A percentile compares a stretch with the other conserved stretches of the same genome.
phyloP scores from a whole-genome alignment of 2,797 vertebrate genomes.

The Rhinoraja longicauda region DNA sequence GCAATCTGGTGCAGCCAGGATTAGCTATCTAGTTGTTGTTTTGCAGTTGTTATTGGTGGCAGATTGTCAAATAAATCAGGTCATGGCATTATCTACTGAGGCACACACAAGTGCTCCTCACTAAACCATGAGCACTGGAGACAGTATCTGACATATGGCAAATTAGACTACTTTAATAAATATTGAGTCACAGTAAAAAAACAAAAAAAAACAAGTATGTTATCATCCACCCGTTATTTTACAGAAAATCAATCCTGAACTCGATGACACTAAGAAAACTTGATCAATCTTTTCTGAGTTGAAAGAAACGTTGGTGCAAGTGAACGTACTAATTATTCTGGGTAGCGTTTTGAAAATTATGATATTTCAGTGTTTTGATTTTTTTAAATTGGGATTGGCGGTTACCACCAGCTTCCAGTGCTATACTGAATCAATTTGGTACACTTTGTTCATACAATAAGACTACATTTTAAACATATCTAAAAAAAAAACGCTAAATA shows the following conservation, averaged over 20 bases:
- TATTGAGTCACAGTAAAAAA: neutral
- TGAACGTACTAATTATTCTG: too few relatives aligned
- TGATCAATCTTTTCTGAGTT: neutral
- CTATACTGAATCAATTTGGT: neutral
- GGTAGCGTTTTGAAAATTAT: neutral
- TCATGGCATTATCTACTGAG: neutral
- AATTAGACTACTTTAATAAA: neutral
- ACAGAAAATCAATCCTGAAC: neutral
- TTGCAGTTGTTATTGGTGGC: neutral
- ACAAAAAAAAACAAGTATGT: neutral
- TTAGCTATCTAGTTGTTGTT: slow-evolving; percentile 25
- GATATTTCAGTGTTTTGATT: neutral
- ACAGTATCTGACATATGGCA: neutral
- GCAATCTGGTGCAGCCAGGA: slow-evolving; percentile 14
- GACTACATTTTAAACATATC: too few relatives aligned
- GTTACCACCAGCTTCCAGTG: neutral
- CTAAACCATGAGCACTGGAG: neutral
- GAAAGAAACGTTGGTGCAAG: neutral
- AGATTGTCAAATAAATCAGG: slow-evolving; percentile 28
- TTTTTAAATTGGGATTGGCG: neutral
- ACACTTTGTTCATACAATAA: neutral
- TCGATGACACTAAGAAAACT: neutral
- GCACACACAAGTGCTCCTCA: neutral
- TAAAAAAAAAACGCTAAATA: neutral
- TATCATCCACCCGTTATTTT: neutral